These are phyloP conservation scores for Aphelocoma coerulescens DNA, from an alignment of 2,113 vertebrate species.

Conservation along the genomic window DNA sequence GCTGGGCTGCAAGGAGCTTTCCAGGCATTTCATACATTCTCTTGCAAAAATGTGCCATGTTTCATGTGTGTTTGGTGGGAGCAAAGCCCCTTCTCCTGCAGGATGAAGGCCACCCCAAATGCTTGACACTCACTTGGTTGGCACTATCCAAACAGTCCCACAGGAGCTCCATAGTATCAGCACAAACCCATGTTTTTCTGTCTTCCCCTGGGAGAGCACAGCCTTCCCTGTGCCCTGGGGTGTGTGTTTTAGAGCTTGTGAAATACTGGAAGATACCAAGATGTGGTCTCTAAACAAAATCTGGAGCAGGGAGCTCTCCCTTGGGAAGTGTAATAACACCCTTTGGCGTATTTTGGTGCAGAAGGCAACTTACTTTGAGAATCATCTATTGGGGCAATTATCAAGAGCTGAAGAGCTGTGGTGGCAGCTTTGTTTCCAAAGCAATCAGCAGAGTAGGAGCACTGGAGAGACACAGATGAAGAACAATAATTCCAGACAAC, in stretches of 20 bases:
- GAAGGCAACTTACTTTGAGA: background rate
- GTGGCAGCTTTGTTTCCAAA: background rate
- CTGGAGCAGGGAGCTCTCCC: background rate
- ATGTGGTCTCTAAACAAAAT: background rate
- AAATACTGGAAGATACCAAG: background rate
- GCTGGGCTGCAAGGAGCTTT: background rate
- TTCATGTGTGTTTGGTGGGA: background rate
- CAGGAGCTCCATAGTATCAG: background rate
- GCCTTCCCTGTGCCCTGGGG: background rate
- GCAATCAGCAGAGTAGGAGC: background rate
- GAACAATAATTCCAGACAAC: background rate
- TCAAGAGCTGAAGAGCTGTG: background rate
- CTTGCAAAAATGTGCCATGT: background rate
- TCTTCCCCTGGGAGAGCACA: background rate
- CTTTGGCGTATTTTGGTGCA: background rate
- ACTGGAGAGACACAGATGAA: background rate
- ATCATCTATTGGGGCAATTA: background rate
- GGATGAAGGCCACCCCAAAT: background rate
- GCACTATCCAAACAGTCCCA: background rate
- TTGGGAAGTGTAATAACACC: background rate
- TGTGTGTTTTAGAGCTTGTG: background rate
- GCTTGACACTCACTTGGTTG: accelerated
- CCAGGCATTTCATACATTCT: background rate
- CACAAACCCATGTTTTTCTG: background rate
- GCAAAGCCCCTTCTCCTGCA: background rate